Evolutionary conservation across 1,140 invertebrate genomes (phyloP), one percentile per base, ranked within the genome.

Genomic region (Bombus waltoni): DNA sequence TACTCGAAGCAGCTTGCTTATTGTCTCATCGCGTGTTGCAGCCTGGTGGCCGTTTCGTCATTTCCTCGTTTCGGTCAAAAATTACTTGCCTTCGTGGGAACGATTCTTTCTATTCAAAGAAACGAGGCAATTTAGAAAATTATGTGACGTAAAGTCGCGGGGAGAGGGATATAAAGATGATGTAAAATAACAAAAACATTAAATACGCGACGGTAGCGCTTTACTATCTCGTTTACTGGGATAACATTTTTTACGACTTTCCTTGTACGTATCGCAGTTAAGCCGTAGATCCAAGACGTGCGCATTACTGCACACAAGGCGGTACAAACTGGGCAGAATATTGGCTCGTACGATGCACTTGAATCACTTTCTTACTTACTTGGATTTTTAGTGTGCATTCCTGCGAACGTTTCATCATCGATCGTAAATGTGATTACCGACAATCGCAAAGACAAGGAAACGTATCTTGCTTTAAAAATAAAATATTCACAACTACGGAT

Each of bases 171-270:
- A 28, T 68, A 53, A 70, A 35, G 42, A 80, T 68, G 42, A 80
- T 38, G 44, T 15, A 80, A 70, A 42, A 53, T 47, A 70, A 32
- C 42, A 25, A 70, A 70, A 80, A 47, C 65, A 40, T 66, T 47
- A 70, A 70, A 80, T 70, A 32, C 77, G 53, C 0, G 44, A 70
- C 32, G 77, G 8, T 47, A 53, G 32, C 32, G 32, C 62, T 53
- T 80, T 70, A 70, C 42, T 40, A 9, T 53, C 77, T 70, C 44
- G 62, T 80, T 80, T 70, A 80, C 44, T 3, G 65, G 32, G 47
- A 53, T 70, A 66, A 80, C 62, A 38, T 80, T 80, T 80, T 80
- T 80, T 80, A 80, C 25, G 77, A n/a, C 44, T 35, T 53, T 28
- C 62, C 22, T 53, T 38, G 65, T 68, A 80, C 65, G 32, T 57